Evolutionary conservation across 2,888 invertebrate genomes (phyloP), one percentile per base, ranked within the genome.

Genomic region (Tupiocoris notatus): DNA sequence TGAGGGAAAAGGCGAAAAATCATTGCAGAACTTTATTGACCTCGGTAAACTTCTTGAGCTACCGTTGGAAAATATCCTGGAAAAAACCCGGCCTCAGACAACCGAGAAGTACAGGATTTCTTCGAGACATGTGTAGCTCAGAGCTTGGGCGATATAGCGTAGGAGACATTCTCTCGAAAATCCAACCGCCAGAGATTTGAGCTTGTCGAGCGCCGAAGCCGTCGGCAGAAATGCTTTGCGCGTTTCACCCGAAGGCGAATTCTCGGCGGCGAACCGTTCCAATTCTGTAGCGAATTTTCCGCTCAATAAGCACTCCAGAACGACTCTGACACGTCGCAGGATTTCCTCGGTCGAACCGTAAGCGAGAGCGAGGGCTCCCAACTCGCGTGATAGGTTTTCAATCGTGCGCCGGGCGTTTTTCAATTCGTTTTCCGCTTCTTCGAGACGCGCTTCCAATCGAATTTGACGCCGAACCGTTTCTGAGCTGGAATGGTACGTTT

Each of bases 281-380:
- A 70, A 21, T 24, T 70, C 70, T 16, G 57, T 25, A 0, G n/a
- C 6, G 21, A 70, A 70, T 70, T 59, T 39, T 1, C 73, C 73
- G 39, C 73, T 73, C 54, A 73, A 39, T 18, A 73, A 39, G 58
- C 62, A 73, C 23, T 63, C 61, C n/a, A 73, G 39, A 6, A 73
- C 73, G 20, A 73, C 58, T 24, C 73, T 23, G 1, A 18, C 39
- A 1, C 73, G 61, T 3, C 54, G 18, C 24, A 73, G 56, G 18
- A 54, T 62, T 18, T 73, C 73, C 24, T 18, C 12, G 3, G 73
- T 21, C 16, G 62, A 20, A 22, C 58, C 73, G 63, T 73, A 73
- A 1, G 61, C 73, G 7, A 73, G 22, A 21, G 73, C 73, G 39
- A 73, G 20, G 16, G 62, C 62, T 25, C 73, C 73, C 0, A 73